Base-by-base conservation (phyloP, 2,797 vertebrate genomes). In the Phoxinus dragarum region DNA sequence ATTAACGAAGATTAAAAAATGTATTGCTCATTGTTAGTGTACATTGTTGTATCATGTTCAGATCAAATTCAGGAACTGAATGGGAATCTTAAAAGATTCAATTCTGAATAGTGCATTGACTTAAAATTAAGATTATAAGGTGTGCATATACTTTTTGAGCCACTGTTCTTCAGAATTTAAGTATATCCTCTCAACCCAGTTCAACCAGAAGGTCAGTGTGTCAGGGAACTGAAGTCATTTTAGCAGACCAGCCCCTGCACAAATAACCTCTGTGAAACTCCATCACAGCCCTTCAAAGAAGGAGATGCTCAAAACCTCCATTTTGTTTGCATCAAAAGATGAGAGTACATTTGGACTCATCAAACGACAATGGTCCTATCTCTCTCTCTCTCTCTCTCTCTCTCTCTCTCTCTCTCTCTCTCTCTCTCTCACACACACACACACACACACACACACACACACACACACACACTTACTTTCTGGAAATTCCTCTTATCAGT, bases 321-420 rank as follows among this genome's bases (percentile, higher is more conserved):
- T 84, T 84, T 84, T 76, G 71, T 80, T 80, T 80, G 68, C 76
- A 81, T 87, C 82, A 79, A 87, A 81, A 88, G 67, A 61, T 86
- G 88, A 87, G 73, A 88, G 42, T 85, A 83, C 27, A 80, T 86
- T 80, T 83, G 84, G 67, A 54, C 87, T 89, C 87, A 88, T 93
- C 91, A 91, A 89, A 89, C 44, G 36, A 81, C 81, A 75, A 61
- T 79, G 90, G 88, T 91, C 90, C 36, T 44, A 54, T 79, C 52
- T 69, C 77, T 23, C 61, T 34, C 38, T 27, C 27, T 27, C 27
- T 27, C 27, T 27, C 27, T n/a, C n/a, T 79, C 52, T 69, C 77
- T 23, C 61, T 34, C 38, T 27, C 27, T 27, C 27, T 27, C 27
- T 27, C 27, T 79, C 52, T 69, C 77, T 23, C 61, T 34, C 38